Evolutionary conservation across 2,113 vertebrate species (phyloP), one percentile per base, ranked within the genome.

Genomic region (Cryptomyrus ogoouensis): DNA sequence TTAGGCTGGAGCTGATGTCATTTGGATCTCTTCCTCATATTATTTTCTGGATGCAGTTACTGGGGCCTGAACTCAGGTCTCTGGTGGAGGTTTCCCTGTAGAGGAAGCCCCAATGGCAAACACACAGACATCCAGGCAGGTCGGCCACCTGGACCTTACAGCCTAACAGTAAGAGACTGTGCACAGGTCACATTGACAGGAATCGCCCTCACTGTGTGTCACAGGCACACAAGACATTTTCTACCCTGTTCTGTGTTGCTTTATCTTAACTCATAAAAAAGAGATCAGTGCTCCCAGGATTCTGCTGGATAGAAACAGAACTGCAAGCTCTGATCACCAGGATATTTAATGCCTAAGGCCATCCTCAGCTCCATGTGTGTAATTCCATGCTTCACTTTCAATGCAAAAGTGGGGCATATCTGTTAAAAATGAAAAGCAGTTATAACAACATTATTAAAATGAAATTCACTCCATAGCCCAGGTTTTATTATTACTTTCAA

Each of bases 311-410:
- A n/a, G 1, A 19, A 42, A n/a, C 39, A 42, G 46, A 70, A 31
- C 6, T n/a, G 42, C 88, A 88, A 46, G 87, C 53, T 47, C 62
- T 62, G 53, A 88, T 88, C 87, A 44, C 35, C 58, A 66, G 42
- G 35, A 88, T 66, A n/a, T 44, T 62, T 47, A n/a, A 58, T 2
- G 19, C 35, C 17, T 70, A n/a, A 46, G 87, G 87, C 21, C 42
- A 84, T 46, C 39, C 83, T 46, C 44, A 12, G 39, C 19, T 66
- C 62, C n/a, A 12, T 0, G 9, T 66, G 62, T 66, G n/a, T 31
- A 66, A 66, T 66, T 39, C 70, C 10, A 3, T 35, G 27, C 3
- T 35, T 74, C 66, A 74, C 66, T 35, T 13, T 74, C 10, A 35
- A 19, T 15, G 70, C 27, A 17, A 15, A 74, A 31, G 70, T 39